A percentile compares a stretch with the other conserved stretches of the same genome.
These are phyloP conservation scores for Salvelinus namaycush DNA, from an alignment of 2,113 vertebrate species.

Conservation along the genomic window DNA sequence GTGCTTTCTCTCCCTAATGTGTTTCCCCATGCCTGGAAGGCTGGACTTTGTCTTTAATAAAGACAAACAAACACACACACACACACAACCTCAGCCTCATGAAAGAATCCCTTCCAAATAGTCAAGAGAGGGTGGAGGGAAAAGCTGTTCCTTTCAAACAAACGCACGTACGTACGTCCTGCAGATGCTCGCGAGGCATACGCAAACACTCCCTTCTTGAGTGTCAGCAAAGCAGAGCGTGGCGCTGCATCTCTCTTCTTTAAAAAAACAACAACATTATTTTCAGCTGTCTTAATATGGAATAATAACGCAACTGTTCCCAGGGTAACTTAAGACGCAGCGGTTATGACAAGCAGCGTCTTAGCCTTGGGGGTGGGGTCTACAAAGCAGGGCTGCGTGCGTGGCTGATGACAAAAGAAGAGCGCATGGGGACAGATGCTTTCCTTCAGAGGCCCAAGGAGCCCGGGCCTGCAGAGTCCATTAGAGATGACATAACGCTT, in stretches of 20 bases:
- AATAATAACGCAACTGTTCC: conserved; percentile 40
- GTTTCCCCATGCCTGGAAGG: conserved; percentile 34
- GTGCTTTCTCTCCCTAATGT: conserved; percentile 39
- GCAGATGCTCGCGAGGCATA: conserved; percentile 60
- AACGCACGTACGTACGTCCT: conserved; percentile 53
- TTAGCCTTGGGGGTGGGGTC: not conserved
- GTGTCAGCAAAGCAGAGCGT: conserved; percentile 18
- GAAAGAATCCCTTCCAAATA: conserved; percentile 44
- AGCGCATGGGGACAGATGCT: conserved; percentile 40
- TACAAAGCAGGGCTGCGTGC: conserved; percentile 8
- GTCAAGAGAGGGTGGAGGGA: not conserved
- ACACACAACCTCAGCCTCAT: conserved; percentile 42
- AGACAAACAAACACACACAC: not conserved
- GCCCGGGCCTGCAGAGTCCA: conserved; percentile 58
- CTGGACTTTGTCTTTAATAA: not conserved
- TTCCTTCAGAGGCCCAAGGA: conserved; percentile 49
- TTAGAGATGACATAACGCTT: conserved; percentile 68
- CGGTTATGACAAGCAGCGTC: conserved; percentile 22
- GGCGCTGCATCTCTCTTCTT: conserved; percentile 18
- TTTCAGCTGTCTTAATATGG: conserved; percentile 45
- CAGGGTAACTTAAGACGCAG: conserved; percentile 15
- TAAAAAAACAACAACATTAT: conserved; percentile 20
- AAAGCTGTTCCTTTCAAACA: conserved; percentile 17
- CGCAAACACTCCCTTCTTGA: conserved; percentile 32
- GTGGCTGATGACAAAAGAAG: conserved; percentile 57